Evolutionary conservation across 2,888 invertebrate species (phyloP), one percentile per base, ranked within the genome.

Genomic region (Drosophila trichaetosa): DNA sequence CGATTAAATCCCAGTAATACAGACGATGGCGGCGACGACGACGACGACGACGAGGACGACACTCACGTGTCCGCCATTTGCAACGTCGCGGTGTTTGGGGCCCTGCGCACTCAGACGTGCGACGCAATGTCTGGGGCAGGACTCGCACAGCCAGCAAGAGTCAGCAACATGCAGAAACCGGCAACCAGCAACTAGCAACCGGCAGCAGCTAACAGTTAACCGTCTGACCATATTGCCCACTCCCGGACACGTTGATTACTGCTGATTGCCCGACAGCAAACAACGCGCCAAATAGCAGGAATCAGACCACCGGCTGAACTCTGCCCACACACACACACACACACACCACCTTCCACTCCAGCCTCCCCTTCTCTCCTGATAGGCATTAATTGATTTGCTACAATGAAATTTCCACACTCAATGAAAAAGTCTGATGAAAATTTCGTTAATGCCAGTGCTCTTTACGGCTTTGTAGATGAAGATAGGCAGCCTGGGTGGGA

Each of bases 351-450:
- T 36, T 7, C 11, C n/a, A 8, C n/a, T 0, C 2, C 11, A 5
- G 5, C 11, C 21, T 11, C 11, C 34, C 49, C 52, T 31, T 27
- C 24, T 21, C 27, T 27, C 31, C 54, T 68, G 58, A 65, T 62
- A 54, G 80, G 78, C 67, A 79, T 89, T 87, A 87, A 87, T 89
- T 89, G 87, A 87, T 87, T 87, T 87, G 87, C 75, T 89, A 85
- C 82, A 87, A 82, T 84, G 82, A 82, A 85, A 84, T 87, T 86
- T 87, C 83, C 81, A 79, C 87, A 83, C 80, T 79, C 69, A 73
- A 87, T 80, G 71, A 74, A 74, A 72, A 46, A 75, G 68, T 76
- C 76, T 80, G 71, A 53, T 71, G 76, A 73, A 76, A 79, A 81
- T 71, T 78, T 74, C 56, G 70, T 78, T 73, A 79, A 82, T 82